Base-by-base conservation (phyloP, 1,140 invertebrate species). In the Andricus grossulariae region DNA sequence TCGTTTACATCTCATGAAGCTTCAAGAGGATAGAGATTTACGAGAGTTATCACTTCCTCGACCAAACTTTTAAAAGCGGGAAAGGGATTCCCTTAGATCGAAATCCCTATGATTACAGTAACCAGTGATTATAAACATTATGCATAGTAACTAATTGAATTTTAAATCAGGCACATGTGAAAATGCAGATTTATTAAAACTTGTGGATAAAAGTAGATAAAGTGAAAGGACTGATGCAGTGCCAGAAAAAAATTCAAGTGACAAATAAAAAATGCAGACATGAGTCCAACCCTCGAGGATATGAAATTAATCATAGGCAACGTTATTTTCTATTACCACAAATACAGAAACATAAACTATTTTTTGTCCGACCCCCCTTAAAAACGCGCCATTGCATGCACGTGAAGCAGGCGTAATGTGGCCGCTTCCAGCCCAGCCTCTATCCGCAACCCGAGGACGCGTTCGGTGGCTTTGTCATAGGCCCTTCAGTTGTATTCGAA, bases 1-100 rank as follows among this genome's bases (percentile, higher is more conserved):
- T 57, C 54, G 54, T 57, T 57, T 57, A 21, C 19, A 57, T 57
- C 18, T 57, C 18, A 57, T 21, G 54, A 57, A 18, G 19, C 25
- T 57, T 57, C 13, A 18, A 57, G 52, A 52, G 51, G 51, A 54
- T 15, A 54, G 16, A 18, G 16, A 18, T 54, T 54, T 16, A 54
- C 52, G 52, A 57, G 54, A 57, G 19, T 6, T 54, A 54, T 57
- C 54, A 57, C 54, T 57, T 57, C 19, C 19, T 57, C 18, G 4
- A 55, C 54, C 18, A 16, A 55, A 55, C 2, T 55, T 55, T 18
- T 55, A 19, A 55, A 55, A 19, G 39, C 39, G 8, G 16, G n/a
- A 55, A 55, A 55, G n/a, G n/a, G 8, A 55, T 18, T 18, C 4
- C n/a, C 16, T 55, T 13, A 25, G 2, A 57, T 57, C 12, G 19